Evolutionary conservation across 2,113 vertebrate species (phyloP), one percentile per base, ranked within the genome.

Genomic region (Xyliphius kryptos): DNA sequence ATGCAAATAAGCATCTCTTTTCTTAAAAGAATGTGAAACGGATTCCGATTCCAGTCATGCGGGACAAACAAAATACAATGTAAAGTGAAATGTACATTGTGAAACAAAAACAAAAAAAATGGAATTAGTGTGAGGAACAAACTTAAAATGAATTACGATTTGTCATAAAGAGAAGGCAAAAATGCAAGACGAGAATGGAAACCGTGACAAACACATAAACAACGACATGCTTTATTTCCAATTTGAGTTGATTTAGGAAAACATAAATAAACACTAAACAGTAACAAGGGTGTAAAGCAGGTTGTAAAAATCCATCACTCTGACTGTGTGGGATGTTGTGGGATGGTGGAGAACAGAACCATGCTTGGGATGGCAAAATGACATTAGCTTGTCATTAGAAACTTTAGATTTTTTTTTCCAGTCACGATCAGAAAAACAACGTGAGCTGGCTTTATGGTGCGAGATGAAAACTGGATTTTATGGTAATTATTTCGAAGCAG

Each of bases 191-290:
- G 75, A 70, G 68, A 74, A 76, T 71, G n/a, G n/a, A n/a, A n/a
- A n/a, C n/a, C n/a, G n/a, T n/a, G 69, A 73, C 52, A 70, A 70
- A 82, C 78, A 54, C 80, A 83, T 79, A 72, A 61, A 75, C 73
- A 77, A 70, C 52, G 44, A 62, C 69, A 75, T 74, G 71, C 61
- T 76, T 83, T 83, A 80, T 76, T 76, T 80, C 69, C 74, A 82
- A 80, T 80, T 80, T 78, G 69, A 78, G 71, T 79, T 80, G 83
- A 80, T 83, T 83, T 80, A 80, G 75, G 77, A 81, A 81, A 83
- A 82, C 74, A 73, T 69, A 77, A 68, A 77, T 61, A 79, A 76
- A 76, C 68, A 49, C 44, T 81, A 81, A 85, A 85, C 79, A 79
- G n/a, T n/a, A n/a, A n/a, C n/a, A n/a, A n/a, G 68, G 77, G 77